phyloP scores from a whole-genome alignment of 1,140 invertebrate species.

The Drosophila malerkotliana region DNA sequence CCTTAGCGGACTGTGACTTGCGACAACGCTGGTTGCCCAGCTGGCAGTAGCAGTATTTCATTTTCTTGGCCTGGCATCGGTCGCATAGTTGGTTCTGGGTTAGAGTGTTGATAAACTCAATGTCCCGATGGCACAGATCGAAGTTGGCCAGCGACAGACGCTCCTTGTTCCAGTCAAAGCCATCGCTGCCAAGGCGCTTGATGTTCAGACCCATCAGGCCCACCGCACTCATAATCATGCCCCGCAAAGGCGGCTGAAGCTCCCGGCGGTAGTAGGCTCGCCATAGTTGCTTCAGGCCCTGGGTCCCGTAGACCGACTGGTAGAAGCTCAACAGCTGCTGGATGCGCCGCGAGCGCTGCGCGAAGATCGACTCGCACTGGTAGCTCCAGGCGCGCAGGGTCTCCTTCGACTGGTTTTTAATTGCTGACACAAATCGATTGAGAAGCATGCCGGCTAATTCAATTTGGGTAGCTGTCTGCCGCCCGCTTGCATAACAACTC shows the following conservation, averaged over 20 bases:
- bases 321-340: conserved; percentile 88
- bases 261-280: conserved; percentile 84
- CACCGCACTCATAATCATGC: conserved; percentile 71
- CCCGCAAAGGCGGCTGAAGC: conserved; percentile 66
- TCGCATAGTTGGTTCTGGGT: conserved; percentile 83
- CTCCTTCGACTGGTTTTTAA: conserved; percentile 84
- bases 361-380: conserved; percentile 88
- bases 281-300: conserved; percentile 85
- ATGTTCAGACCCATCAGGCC: conserved; percentile 69
- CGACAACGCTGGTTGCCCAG: conserved; percentile 87
- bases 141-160: conserved; percentile 70
- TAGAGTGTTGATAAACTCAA: conserved; percentile 73
- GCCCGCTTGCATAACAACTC: conserved; percentile 54
- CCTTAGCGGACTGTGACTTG: conserved; percentile 84
- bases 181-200: conserved; percentile 44
- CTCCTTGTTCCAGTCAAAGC: conserved; percentile 75
- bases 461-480: conserved; percentile 40
- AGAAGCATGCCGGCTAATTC: conserved; percentile 73
- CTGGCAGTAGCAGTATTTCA: conserved; percentile 86
- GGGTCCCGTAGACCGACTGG: conserved; percentile 87
- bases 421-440: conserved; percentile 73
- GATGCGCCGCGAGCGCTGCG: conserved; percentile 86
- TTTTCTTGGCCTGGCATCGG: conserved; percentile 84
- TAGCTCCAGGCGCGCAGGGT: conserved; percentile 85
- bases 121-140: conserved; percentile 64